Evolutionary conservation across 2,113 vertebrate genomes (phyloP), one percentile per base, ranked within the genome.

Genomic region (Crocuta crocuta): DNA sequence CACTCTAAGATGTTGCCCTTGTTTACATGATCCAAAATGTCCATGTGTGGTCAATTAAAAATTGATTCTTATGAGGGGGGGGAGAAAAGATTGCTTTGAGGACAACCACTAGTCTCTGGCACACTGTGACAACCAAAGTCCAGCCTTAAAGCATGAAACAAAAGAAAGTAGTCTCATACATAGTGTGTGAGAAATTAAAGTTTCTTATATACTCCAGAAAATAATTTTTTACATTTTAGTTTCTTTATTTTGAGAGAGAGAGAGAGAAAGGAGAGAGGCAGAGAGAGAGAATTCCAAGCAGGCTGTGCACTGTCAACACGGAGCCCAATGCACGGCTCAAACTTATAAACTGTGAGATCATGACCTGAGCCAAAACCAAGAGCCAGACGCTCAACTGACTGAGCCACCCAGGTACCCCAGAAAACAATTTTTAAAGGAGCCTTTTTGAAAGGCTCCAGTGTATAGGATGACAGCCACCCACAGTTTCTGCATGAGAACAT

Each of bases 131-230:
- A 88, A 91, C 50, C 48, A n/a, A 94, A 93, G 93, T 73, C 28
- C 43, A 88, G 74, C 21, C 61, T 70, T 93, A 48, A 24, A 90
- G 13, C 50, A 70, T 78, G 92, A 98, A 83, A 94, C 88, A 68
- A 91, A 97, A 97, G 68, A 8, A 79, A 94, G 63, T 12, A 86
- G 39, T 84, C 73, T 86, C 10, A 39, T 50, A 12, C 9, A 31
- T 58, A 15, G 11, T 17, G 35, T 43, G 33, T 81, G 39, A 92
- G 94, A 97, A 95, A 93, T 94, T 80, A 96, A 74, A 95, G 74
- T 78, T 94, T 87, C 97, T 96, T 96, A 84, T 35, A 84, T 94
- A 98, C 78, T 71, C 43, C 81, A 45, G 89, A 96, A 83, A 93
- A 12, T 0, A 89, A 71, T 98, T 97, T 98, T 98, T 61, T 61